These are phyloP conservation scores for Drosophila bipectinata DNA, from an alignment of 1,140 invertebrate species.

Conservation along the genomic window DNA sequence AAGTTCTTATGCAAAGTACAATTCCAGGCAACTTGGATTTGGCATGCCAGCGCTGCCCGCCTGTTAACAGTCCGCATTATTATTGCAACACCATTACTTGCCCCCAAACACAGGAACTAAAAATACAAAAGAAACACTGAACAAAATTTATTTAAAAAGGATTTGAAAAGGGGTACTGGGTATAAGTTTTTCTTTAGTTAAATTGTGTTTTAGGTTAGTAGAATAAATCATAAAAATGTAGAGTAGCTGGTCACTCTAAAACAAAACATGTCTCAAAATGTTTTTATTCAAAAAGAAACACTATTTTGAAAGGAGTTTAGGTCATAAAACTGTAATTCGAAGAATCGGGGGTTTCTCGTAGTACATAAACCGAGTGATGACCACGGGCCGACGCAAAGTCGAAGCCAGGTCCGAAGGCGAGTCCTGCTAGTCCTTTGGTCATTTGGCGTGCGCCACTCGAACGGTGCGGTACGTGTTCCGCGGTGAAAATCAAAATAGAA, in stretches of 20 bases:
- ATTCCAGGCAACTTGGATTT: conserved; percentile 36
- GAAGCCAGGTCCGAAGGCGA: conserved; percentile 36
- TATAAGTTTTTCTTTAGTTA: too few relatives aligned
- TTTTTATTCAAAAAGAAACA: not conserved
- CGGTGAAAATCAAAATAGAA: conserved; percentile 21
- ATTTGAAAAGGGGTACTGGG: too few relatives aligned
- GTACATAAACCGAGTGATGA: conserved; percentile 18
- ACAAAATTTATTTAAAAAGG: not conserved
- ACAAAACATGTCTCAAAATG: too few relatives aligned
- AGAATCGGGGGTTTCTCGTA: conserved; percentile 1
- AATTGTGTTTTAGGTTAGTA: too few relatives aligned
- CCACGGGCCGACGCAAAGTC: conserved; percentile 40
- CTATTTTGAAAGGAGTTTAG: not conserved
- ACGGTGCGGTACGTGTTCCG: conserved; percentile 68
- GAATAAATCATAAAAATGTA: too few relatives aligned
- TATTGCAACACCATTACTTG: conserved; percentile 42
- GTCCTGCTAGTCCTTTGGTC: conserved; percentile 55
- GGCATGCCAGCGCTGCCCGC: conserved; percentile 16
- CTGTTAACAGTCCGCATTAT: conserved; percentile 52
- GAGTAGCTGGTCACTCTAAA: too few relatives aligned
- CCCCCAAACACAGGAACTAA: not conserved
- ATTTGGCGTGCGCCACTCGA: conserved; percentile 77
- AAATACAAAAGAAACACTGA: not conserved
- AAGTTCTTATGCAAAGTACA: conserved; percentile 44
- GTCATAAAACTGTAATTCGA: not conserved